Percentiles rank a stretch among this genome's conserved stretches.
phyloP scores from a whole-genome alignment of 2,797 vertebrate genomes.

The Okamejei kenojei region DNA sequence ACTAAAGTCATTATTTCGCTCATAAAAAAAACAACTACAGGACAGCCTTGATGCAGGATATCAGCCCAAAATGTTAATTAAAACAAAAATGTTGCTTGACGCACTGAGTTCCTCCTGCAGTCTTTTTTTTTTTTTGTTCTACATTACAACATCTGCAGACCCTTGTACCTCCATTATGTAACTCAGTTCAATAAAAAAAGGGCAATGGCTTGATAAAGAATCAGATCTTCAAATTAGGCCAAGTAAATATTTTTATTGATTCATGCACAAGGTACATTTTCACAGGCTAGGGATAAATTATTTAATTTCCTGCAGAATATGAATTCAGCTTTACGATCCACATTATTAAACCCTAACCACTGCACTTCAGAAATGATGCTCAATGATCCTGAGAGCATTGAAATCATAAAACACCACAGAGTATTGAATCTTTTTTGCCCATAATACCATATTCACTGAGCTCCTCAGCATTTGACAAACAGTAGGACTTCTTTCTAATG shows the following conservation, averaged over 20 bases:
- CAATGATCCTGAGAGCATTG: background rate
- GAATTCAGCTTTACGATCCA: background rate
- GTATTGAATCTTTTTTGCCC: background rate
- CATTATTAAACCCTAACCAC: background rate
- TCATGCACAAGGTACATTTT: background rate
- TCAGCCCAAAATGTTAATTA: too few relatives aligned
- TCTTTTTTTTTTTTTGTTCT: too few relatives aligned
- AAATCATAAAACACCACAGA: background rate
- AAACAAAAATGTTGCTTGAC: too few relatives aligned
- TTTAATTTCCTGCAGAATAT: background rate
- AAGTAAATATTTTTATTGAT: background rate
- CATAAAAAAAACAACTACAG: too few relatives aligned
- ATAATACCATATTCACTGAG: background rate
- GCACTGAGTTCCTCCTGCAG: too few relatives aligned
- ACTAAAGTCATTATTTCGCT: background rate
- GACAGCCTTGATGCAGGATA: too few relatives aligned
- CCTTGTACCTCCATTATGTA: background rate
- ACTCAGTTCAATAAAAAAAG: background rate
- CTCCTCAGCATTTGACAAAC: background rate
- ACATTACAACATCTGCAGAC: too few relatives aligned
- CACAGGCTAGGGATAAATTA: background rate
- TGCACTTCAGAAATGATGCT: background rate
- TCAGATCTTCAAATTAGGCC: background rate
- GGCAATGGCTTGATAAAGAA: background rate
- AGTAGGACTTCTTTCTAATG: background rate